These are phyloP conservation scores for Takifugu flavidus DNA, from an alignment of 2,113 vertebrate species.

Conservation along the genomic window DNA sequence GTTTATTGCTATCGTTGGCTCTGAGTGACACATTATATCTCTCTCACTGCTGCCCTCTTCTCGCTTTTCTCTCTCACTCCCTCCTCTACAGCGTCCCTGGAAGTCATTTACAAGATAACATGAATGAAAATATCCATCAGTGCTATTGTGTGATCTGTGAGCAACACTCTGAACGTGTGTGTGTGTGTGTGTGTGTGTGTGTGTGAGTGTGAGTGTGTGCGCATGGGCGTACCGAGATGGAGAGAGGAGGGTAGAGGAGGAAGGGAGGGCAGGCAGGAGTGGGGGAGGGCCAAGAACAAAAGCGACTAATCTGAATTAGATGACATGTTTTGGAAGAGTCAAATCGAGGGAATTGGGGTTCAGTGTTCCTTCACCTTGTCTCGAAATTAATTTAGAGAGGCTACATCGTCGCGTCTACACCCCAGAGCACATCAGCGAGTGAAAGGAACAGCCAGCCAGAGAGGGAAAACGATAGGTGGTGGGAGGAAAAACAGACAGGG, in stretches of 20 bases:
- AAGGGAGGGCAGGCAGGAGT: constrained; percentile 13
- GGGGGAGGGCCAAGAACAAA: constrained; percentile 68
- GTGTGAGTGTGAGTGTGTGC: constrained; percentile 8
- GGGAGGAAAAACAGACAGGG: constrained; percentile 15
- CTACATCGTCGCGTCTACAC: constrained; percentile 49
- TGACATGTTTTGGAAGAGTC: constrained; percentile 73
- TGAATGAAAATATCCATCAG: constrained; percentile 77
- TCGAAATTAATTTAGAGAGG: constrained; percentile 66
- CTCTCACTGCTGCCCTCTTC: constrained; percentile 55
- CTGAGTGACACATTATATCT: constrained; percentile 65
- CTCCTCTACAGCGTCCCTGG: constrained; percentile 58
- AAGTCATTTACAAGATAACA: constrained; percentile 79
- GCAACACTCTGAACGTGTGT: constrained; percentile 42
- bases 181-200: constrained; percentile 12
- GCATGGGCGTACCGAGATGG: constrained; percentile 6
- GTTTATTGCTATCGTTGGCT: constrained; percentile 50
- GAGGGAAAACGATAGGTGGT: constrained; percentile 38
- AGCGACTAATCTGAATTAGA: constrained; percentile 76
- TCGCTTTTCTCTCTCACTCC: constrained; percentile 18
- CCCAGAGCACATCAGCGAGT: constrained; percentile 45
- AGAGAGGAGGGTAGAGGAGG: constrained; percentile 14
- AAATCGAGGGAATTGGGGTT: constrained; percentile 72
- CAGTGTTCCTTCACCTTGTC: constrained; percentile 67
- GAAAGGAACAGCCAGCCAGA: constrained; percentile 43
- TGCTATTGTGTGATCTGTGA: constrained; percentile 64